A percentile compares a stretch with the other conserved stretches of the same genome.
phyloP scores from a whole-genome alignment of 2,797 vertebrate genomes.

The Myotis planiceps region DNA sequence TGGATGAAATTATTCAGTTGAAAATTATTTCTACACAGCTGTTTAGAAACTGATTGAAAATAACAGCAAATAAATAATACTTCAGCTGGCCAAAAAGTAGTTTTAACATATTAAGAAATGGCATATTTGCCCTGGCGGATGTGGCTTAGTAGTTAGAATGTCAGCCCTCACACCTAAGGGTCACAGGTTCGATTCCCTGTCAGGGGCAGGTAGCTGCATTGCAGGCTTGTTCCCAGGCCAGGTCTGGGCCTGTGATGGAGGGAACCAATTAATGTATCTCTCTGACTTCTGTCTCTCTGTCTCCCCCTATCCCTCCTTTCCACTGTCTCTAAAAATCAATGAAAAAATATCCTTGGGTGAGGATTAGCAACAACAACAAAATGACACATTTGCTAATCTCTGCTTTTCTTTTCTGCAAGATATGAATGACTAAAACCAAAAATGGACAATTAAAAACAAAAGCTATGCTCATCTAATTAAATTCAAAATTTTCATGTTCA shows the following conservation, averaged over 20 bases:
- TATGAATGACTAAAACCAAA: not conserved
- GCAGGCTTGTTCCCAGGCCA: no score
- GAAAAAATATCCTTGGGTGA: no score
- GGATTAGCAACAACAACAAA: no score
- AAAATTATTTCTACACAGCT: not conserved
- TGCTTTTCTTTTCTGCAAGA: not conserved
- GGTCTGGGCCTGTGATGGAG: no score
- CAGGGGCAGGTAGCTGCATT: no score
- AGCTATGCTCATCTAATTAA: not conserved
- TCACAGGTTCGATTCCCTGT: rapidly evolving
- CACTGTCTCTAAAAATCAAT: no score
- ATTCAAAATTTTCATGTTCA: not conserved
- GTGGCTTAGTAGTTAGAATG: no score
- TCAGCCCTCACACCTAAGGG: no score
- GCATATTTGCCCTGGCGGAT: no score
- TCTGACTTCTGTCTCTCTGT: no score
- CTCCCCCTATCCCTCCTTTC: no score
- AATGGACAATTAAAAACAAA: not conserved
- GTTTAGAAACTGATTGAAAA: not conserved
- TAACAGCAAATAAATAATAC: not conserved
- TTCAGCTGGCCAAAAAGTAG: not conserved
- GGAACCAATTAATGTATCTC: no score
- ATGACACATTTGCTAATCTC: not conserved
- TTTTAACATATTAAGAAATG: not conserved
- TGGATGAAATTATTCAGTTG: not conserved